Base-by-base conservation (phyloP, 2,797 vertebrate genomes). In the Scomberomorus guttatus region DNA sequence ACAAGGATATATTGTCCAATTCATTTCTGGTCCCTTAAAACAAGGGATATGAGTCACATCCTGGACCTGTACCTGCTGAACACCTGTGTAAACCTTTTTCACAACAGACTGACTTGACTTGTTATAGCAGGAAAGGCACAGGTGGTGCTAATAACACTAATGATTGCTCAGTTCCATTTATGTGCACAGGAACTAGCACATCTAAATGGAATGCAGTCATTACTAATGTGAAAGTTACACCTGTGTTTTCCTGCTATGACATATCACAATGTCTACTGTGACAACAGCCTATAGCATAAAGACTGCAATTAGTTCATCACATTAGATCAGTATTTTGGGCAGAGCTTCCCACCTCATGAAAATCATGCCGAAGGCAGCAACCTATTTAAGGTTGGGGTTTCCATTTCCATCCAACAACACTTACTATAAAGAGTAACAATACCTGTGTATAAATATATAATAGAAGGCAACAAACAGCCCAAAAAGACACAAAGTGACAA, bases 101-200 rank as follows among this genome's bases (percentile, higher is more conserved):
- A 42, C 39, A 42, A 3, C 39, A 42, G 13, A 42, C 39, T 32
- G 6, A 8, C 51, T 56, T 72, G 60, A 79, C 65, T 74, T 3
- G 34, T 61, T 72, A 44, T 2, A 73, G 39, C 14, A 65, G 46
- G 12, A 71, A 72, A 20, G 50, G 46, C 62, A 72, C 65, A 85
- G 56, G 69, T 75, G 60, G 71, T 39, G 17, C 25, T 34, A 54
- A 44, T 73, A 67, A 68, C 70, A 69, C 32, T 86, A 75, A 67
- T 61, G n/a, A 73, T 61, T 27, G 60, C 62, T 46, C 14, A 34
- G 69, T 77, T 82, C 60, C 65, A 60, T 75, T 59, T 72, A 55
- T 57, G 61, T 62, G 22, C 20, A 8, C n/a, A 22, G 51, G 32
- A 75, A 63, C 54, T 20, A 68, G 48, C 20, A 57, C 54, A 50